Evolutionary conservation across 2,113 vertebrate genomes (phyloP), one percentile per base, ranked within the genome.

Genomic region (Pollimyrus isidori): DNA sequence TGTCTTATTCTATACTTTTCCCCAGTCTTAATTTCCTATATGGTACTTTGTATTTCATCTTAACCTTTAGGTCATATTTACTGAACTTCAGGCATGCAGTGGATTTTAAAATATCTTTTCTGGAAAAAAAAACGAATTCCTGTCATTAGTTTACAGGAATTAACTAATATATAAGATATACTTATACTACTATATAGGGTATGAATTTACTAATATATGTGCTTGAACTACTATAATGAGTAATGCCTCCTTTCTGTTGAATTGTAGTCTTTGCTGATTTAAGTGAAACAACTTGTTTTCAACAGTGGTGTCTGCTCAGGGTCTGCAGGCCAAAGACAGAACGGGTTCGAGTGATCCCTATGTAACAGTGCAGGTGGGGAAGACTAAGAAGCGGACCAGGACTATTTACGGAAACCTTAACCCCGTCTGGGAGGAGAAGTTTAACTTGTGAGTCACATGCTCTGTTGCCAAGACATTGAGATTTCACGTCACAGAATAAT

Each of bases 351-450:
- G 98, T 0, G 98, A 99, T 92, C 98, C 98, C 0, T 99, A 99
- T 0, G 98, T 99, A 91, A 99, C 98, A 0, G 98, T 99, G 90
- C 98, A 99, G 94, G 98, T 99, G 9, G 98, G 98, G 56, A 99
- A 99, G 94, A 99, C 98, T 83, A 99, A 99, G 95, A 99, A 98
- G 94, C 97, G 98, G 80, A 99, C 98, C 49, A 99, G 99, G 94
- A 99, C 98, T 0, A 99, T 99, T 93, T 99, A 98, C 89, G 97
- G 98, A 6, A 99, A 99, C 93, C 95, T 99, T 88, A 99, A 99
- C 93, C 98, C 98, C 0, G 95, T 99, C 82, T 99, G 98, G 98
- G 98, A 99, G 91, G 98, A 99, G 89, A 98, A 97, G 82, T 99
- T 97, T 91, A 96, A 97, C 92, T 99, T 99, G 98, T 99, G 93